These are phyloP conservation scores for Elephantulus edwardii DNA, from an alignment of 2,113 vertebrate genomes.

Conservation along the genomic window DNA sequence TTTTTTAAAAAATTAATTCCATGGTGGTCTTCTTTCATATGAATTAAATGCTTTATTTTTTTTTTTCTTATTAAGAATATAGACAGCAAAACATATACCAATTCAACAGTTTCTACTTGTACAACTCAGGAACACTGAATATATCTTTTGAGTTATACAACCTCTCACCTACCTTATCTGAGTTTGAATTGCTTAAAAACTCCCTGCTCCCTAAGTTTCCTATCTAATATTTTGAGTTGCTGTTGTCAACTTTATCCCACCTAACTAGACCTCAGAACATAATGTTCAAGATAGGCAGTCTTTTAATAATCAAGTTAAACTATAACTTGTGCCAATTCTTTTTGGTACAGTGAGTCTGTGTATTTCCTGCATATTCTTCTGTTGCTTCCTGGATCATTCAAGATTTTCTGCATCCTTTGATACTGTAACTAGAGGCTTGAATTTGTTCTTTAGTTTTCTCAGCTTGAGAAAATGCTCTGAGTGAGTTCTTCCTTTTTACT, in stretches of 20 bases:
- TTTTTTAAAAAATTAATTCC: conserved; percentile 46
- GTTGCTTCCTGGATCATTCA: no score
- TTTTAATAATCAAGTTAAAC: no score
- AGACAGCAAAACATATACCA: not conserved
- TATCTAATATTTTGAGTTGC: not conserved
- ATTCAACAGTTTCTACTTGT: not conserved
- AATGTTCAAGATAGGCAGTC: not conserved
- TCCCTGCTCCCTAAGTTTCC: not conserved
- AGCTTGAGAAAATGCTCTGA: no score
- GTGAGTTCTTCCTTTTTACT: no score
- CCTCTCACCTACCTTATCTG: not conserved
- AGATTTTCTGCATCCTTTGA: no score
- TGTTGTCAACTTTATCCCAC: not conserved
- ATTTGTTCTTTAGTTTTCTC: no score
- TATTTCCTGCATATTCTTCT: no score
- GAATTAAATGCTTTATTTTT: not conserved
- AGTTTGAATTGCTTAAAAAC: not conserved
- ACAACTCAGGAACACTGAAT: not conserved
- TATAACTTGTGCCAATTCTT: no score
- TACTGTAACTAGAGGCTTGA: no score
- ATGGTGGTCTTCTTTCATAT: not conserved
- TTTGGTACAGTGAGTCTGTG: no score
- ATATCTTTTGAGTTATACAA: not conserved
- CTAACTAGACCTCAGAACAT: not conserved
- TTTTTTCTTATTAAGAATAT: not conserved